phyloP scores from a whole-genome alignment of 2,888 invertebrate species.

The Lasioglossum villosulum region DNA sequence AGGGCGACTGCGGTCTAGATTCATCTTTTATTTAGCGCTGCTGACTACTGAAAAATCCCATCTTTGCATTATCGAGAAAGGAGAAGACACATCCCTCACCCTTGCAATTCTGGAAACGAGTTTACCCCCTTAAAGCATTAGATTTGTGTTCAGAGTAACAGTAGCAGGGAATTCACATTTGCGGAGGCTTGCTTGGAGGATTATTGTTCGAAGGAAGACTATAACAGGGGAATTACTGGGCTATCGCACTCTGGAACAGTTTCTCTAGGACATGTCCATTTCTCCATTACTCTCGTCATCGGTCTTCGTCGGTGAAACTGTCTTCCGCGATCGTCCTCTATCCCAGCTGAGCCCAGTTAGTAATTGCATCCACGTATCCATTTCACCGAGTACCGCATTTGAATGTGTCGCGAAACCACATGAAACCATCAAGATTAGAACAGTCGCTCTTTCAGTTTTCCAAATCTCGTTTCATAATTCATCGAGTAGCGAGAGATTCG shows the following conservation, averaged over 20 bases:
- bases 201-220: not conserved
- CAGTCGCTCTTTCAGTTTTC: not conserved
- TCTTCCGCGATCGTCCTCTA: not conserved
- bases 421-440: not conserved
- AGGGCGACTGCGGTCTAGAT: too few relatives aligned
- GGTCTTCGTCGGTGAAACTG: not conserved
- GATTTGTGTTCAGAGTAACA: not conserved
- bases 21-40: too few relatives aligned
- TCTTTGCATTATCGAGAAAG: too few relatives aligned
- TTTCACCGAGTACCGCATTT: not conserved
- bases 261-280: not conserved
- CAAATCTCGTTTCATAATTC: not conserved
- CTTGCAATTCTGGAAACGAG: too few relatives aligned
- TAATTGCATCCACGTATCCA: not conserved
- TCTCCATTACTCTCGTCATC: not conserved
- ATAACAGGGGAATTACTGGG: not conserved
- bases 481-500: not conserved
- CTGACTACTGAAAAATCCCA: too few relatives aligned
- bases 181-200: not conserved
- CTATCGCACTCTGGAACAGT: not conserved
- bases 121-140: not conserved
- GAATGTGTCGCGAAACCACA: not conserved
- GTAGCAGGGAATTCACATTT: not conserved
- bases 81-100: too few relatives aligned
- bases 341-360: not conserved